Evolutionary conservation across 2,888 invertebrate genomes (phyloP).

Genomic region (Parnassius orleans): DNA sequence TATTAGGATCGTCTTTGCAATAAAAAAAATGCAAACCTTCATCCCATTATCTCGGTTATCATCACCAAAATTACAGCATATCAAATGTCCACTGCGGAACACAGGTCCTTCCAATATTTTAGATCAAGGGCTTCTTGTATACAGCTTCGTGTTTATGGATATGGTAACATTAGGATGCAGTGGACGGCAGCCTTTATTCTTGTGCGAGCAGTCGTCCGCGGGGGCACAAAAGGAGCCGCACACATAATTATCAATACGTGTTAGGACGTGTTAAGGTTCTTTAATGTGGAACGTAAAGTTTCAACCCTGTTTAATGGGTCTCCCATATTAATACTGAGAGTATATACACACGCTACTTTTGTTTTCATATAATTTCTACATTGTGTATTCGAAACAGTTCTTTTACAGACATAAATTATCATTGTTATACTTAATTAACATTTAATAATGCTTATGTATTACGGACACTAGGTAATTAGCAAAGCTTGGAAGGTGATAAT

Average conservation of each 20-base stretch:
- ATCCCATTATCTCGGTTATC: too few relatives aligned
- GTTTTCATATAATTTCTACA: neutral
- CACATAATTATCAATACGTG: conserved; percentile 43
- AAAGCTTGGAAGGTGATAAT: too few relatives aligned
- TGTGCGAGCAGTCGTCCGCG: conserved; percentile 38
- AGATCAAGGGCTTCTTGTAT: too few relatives aligned
- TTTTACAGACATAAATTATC: neutral
- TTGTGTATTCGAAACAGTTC: conserved; percentile 10
- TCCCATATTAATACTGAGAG: conserved; percentile 25
- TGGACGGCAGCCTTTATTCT: conserved; percentile 26
- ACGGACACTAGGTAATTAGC: too few relatives aligned
- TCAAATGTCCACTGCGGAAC: too few relatives aligned
- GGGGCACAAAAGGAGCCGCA: conserved; percentile 57
- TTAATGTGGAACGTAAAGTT: conserved; percentile 38
- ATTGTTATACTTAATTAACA: neutral
- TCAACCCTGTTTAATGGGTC: conserved; percentile 32
- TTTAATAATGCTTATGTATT: neutral
- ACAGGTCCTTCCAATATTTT: too few relatives aligned
- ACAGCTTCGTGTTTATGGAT: neutral
- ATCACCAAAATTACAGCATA: too few relatives aligned
- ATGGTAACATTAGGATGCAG: conserved; percentile 31
- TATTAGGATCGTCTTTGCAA: too few relatives aligned
- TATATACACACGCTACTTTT: conserved; percentile 18
- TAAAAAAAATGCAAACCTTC: too few relatives aligned
- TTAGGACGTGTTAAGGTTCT: conserved; percentile 51